phyloP scores from a whole-genome alignment of 2,888 invertebrate species.

The Epinotia brunnichana region DNA sequence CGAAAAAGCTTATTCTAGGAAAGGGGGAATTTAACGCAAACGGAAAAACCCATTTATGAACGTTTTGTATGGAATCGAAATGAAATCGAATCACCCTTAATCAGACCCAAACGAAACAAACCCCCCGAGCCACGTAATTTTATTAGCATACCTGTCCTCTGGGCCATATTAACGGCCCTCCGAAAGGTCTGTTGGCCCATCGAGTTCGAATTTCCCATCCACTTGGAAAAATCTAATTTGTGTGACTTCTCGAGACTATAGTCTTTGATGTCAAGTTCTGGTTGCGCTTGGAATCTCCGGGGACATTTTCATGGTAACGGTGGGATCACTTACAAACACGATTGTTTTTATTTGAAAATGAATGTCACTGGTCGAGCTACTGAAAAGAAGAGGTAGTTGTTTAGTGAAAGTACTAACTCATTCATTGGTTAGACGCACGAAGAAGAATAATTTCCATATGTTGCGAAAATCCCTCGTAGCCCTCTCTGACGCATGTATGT shows the following conservation, averaged over 20 bases:
- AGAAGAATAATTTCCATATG: no score
- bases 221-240: constrained; percentile 43
- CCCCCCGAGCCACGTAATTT: constrained; percentile 47
- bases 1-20: no score
- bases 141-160: constrained; percentile 47
- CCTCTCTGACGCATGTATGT: no score
- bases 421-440: no score
- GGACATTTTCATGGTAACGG: not conserved
- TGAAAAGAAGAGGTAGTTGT: no score
- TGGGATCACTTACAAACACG: not conserved
- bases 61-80: no score
- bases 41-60: no score
- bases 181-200: constrained; percentile 27
- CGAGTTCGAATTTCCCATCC: constrained; percentile 32
- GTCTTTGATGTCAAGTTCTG: constrained; percentile 30
- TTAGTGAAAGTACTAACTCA: no score
- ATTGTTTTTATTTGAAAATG: not conserved
- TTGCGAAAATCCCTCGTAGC: no score
- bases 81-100: no score
- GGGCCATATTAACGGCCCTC: constrained; percentile 44
- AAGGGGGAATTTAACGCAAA: no score
- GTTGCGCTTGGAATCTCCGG: not conserved
- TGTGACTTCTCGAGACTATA: constrained; percentile 24
- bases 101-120: constrained; percentile 16
- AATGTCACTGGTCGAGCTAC: no score